Evolutionary conservation across 2,113 vertebrate genomes (phyloP), one percentile per base, ranked within the genome.

Genomic region (Elachura formosa): DNA sequence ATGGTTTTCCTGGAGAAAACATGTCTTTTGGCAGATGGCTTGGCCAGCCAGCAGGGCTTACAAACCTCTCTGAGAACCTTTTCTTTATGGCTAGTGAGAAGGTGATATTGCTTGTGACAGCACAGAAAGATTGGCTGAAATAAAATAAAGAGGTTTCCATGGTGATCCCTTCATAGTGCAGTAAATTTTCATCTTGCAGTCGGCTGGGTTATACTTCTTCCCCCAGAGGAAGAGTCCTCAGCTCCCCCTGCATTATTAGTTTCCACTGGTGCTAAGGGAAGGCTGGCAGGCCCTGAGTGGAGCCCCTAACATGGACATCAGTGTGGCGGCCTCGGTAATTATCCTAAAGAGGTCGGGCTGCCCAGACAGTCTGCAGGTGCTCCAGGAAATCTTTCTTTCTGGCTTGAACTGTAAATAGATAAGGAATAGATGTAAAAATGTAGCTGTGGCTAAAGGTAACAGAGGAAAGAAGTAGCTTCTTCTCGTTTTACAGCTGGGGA

Each of bases 61-160:
- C 92, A 94, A 66, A 77, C 55, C 90, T 94, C 85, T n/a, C 46
- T 54, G 88, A 88, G 79, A 74, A 88, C 90, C 94, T 68, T 93
- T 94, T 72, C 90, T 95, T 95, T 90, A 67, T 80, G 95, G 96
- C 78, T 83, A 90, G 82, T 54, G 82, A 95, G 94, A 82, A 95
- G 95, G 95, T 95, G 96, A 94, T 94, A 92, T 83, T 93, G 75
- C 80, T 93, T 71, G 90, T 96, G 96, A 96, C 95, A 96, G 90
- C 51, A 1, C 72, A 71, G 92, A 71, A 88, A 92, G 95, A 96
- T 93, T 90, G 96, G 94, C 82, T 96, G 94, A 94, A 95, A 93
- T 94, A 93, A 96, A 95, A 93, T 94, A 88, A 93, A 95, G 92
- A 96, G 94, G 96, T 96, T 96, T 96, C 96, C 96, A 96, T 96